A percentile compares a stretch with the other conserved stretches of the same genome.
Conservation (phyloP, 2,888 invertebrate genomes). For the Hydraecia micacea region DNA sequence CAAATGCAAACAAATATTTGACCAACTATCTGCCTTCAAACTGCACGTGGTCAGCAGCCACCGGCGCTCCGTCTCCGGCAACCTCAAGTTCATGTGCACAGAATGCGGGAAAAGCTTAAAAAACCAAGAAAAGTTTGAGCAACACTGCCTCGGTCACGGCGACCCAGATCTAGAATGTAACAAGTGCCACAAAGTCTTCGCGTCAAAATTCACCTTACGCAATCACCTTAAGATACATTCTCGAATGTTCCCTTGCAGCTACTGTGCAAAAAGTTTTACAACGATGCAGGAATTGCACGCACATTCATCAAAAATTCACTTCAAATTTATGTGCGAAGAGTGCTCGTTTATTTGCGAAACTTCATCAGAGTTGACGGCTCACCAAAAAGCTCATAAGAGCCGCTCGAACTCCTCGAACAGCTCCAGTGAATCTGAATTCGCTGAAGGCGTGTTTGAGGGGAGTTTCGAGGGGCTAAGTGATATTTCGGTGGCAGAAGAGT, state of each 20-base stretch:
- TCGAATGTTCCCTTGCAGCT: conserved; percentile 77
- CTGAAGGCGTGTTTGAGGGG: conserved; percentile 67
- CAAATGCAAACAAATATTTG: conserved; percentile 85
- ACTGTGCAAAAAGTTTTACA: conserved; percentile 78
- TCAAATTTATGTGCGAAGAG: conserved; percentile 73
- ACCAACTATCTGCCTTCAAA: conserved; percentile 79
- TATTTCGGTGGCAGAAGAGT: conserved; percentile 56
- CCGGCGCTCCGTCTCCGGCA: conserved; percentile 52
- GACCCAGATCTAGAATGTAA: conserved; percentile 86
- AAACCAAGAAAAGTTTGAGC: conserved; percentile 80
- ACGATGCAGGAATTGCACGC: conserved; percentile 70
- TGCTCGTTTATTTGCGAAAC: conserved; percentile 74
- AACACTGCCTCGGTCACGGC: conserved; percentile 84
- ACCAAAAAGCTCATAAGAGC: conserved; percentile 67
- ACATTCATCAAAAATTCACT: conserved; percentile 78
- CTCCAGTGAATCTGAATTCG: conserved; percentile 67
- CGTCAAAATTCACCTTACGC: conserved; percentile 84
- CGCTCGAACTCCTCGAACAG: conserved; percentile 39
- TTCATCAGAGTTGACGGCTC: conserved; percentile 68
- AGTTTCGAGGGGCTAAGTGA: conserved; percentile 59
- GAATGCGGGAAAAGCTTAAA: conserved; percentile 84
- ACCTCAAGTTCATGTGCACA: conserved; percentile 76
- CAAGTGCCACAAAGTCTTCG: conserved; percentile 86
- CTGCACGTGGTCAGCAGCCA: conserved; percentile 80
- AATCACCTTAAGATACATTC: conserved; percentile 84